These are phyloP conservation scores for Tiliacea aurago DNA, from an alignment of 2,888 invertebrate species.

Conservation along the genomic window DNA sequence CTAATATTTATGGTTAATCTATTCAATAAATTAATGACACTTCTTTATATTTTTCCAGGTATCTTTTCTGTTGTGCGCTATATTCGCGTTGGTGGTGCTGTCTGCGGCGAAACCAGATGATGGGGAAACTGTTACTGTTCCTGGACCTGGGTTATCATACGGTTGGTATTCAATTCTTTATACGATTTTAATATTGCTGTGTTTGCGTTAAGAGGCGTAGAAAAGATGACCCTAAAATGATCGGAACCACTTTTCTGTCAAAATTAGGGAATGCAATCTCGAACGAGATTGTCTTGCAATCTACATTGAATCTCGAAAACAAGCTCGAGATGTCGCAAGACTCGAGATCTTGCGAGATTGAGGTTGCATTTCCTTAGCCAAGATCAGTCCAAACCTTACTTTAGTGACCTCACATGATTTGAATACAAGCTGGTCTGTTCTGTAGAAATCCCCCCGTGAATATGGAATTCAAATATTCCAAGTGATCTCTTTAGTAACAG, in stretches of 20 bases:
- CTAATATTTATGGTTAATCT: too few relatives aligned
- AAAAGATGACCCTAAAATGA: neutral
- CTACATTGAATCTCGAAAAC: too few relatives aligned
- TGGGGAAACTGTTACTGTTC: constrained; percentile 77
- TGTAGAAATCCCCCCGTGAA: neutral
- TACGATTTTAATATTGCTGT: neutral
- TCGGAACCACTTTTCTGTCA: neutral
- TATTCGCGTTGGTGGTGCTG: constrained; percentile 51
- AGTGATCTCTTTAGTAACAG: neutral
- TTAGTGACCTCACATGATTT: neutral
- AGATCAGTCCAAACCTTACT: neutral
- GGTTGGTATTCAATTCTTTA: constrained; percentile 68
- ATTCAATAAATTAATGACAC: neutral
- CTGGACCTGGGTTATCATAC: constrained; percentile 85
- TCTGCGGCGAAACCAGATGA: constrained; percentile 77
- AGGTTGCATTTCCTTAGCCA: too few relatives aligned
- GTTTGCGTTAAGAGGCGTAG: neutral
- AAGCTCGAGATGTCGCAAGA: too few relatives aligned
- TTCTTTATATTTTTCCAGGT: constrained; percentile 39
- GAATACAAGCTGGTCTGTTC: neutral
- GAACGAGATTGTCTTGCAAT: too few relatives aligned
- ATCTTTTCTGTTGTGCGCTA: constrained; percentile 63
- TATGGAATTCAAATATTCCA: neutral
- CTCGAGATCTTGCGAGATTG: too few relatives aligned
- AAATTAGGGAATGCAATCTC: too few relatives aligned